Evolutionary conservation across 2,888 invertebrate species (phyloP).

Genomic region (Agriopis marginaria): DNA sequence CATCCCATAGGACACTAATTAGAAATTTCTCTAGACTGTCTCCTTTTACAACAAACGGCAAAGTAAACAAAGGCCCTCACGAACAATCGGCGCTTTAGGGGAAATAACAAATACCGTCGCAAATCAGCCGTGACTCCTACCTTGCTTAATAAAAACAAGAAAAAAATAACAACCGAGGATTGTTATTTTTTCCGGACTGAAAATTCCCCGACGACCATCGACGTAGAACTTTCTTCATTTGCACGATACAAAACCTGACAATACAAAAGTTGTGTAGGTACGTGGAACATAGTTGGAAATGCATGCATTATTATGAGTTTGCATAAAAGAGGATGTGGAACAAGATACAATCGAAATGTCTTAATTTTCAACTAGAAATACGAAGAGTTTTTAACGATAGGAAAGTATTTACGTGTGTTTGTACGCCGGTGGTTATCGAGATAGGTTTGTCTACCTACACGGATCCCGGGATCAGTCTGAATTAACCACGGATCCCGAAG

Average conservation of each 20-base stretch:
- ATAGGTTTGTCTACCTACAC: too few species aligned
- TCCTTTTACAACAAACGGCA: slow-evolving; percentile 27
- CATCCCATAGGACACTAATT: slow-evolving; percentile 46
- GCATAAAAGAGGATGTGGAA: too few species aligned
- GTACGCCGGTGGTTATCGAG: too few species aligned
- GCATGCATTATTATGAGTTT: slow-evolving; percentile 20
- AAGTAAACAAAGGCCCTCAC: slow-evolving; percentile 54
- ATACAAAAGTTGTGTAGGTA: slow-evolving; percentile 29
- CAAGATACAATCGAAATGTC: too few species aligned
- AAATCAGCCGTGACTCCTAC: slow-evolving; percentile 67
- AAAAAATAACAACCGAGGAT: slow-evolving; percentile 49
- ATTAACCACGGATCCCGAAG: too few species aligned
- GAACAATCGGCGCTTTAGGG: slow-evolving; percentile 59
- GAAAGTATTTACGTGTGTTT: too few species aligned
- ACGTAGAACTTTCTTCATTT: slow-evolving; percentile 68
- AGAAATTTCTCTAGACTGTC: slow-evolving; percentile 43
- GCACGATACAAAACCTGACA: slow-evolving; percentile 43
- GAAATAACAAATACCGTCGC: slow-evolving; percentile 67
- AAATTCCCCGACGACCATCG: slow-evolving; percentile 56
- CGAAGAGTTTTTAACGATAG: too few species aligned
- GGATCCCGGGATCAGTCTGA: too few species aligned
- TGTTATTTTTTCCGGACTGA: slow-evolving; percentile 49
- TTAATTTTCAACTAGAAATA: too few species aligned
- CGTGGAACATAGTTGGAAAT: slow-evolving; percentile 20
- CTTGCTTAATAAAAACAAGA: slow-evolving; percentile 56